Evolutionary conservation across 2,797 vertebrate species (phyloP).

Genomic region (Lithobates sylvaticus): DNA sequence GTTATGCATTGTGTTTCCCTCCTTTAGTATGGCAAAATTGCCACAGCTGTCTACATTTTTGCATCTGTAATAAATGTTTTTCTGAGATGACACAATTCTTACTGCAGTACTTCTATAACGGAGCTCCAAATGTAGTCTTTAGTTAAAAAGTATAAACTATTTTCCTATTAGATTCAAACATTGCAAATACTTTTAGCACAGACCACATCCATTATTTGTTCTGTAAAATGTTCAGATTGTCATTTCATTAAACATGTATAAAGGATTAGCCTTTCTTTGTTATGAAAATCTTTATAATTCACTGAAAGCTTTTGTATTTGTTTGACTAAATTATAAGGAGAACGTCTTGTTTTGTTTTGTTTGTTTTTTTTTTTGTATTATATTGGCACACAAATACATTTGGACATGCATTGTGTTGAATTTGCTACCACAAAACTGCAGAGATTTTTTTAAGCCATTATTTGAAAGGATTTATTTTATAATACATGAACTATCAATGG

Average conservation of each 20-base stretch:
- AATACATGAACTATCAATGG: conserved; percentile 8
- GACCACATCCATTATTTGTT: conserved; percentile 37
- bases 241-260: conserved; percentile 45
- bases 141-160: conserved; percentile 66
- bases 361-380: not conserved
- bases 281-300: conserved; percentile 25
- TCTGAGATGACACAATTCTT: conserved; percentile 71
- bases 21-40: not conserved
- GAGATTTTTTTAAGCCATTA: not conserved
- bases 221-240: conserved; percentile 46
- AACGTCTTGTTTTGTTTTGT: conserved; percentile 16
- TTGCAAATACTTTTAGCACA: conserved; percentile 19
- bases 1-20: conserved; percentile 7
- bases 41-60: conserved; percentile 38
- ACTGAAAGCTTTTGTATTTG: conserved; percentile 28
- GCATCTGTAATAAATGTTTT: conserved; percentile 72
- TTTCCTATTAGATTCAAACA: conserved; percentile 19
- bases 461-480: conserved; percentile 2
- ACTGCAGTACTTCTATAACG: conserved; percentile 62
- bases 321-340: conserved; percentile 38
- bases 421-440: not conserved
- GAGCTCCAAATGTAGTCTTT: conserved; percentile 64
- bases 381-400: conserved; percentile 12
- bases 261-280: conserved; percentile 47
- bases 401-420: conserved; percentile 28